Conservation (phyloP, 2,888 invertebrate species). For the Netelia melanura region DNA sequence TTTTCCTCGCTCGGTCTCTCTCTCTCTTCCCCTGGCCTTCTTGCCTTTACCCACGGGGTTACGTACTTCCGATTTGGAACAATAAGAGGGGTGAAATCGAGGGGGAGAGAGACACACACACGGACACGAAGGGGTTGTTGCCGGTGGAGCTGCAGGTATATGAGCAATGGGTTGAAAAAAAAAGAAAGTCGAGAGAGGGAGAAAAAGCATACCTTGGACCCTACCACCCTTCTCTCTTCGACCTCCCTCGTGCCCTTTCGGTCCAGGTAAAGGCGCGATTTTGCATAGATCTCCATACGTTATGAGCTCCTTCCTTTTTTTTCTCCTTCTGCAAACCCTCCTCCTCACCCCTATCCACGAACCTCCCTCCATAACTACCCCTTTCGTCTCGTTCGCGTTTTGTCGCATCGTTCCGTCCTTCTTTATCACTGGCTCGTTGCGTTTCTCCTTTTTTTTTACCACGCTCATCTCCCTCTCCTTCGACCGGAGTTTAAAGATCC, state of each 20-base stretch:
- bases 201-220: constrained; percentile 56
- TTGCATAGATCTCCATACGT: constrained; percentile 85
- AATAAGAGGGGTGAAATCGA: constrained; percentile 74
- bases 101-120: constrained; percentile 45
- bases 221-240: constrained; percentile 53
- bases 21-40: not conserved
- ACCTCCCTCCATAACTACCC: constrained; percentile 36
- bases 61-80: constrained; percentile 82
- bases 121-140: constrained; percentile 30
- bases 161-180: constrained; percentile 19
- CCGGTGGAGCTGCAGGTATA: constrained; percentile 42
- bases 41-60: constrained; percentile 49
- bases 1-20: constrained; percentile 49
- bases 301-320: constrained; percentile 71
- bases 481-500: constrained; percentile 80
- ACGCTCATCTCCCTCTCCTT: not conserved
- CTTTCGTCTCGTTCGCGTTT: constrained; percentile 30
- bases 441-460: constrained; percentile 7
- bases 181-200: constrained; percentile 42
- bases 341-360: not conserved
- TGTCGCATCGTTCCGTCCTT: constrained; percentile 13
- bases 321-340: not conserved
- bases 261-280: constrained; percentile 82
- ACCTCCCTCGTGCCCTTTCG: constrained; percentile 70
- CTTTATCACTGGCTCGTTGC: constrained; percentile 16